phyloP scores from a whole-genome alignment of 2,113 vertebrate genomes.

The Dasypus novemcinctus region DNA sequence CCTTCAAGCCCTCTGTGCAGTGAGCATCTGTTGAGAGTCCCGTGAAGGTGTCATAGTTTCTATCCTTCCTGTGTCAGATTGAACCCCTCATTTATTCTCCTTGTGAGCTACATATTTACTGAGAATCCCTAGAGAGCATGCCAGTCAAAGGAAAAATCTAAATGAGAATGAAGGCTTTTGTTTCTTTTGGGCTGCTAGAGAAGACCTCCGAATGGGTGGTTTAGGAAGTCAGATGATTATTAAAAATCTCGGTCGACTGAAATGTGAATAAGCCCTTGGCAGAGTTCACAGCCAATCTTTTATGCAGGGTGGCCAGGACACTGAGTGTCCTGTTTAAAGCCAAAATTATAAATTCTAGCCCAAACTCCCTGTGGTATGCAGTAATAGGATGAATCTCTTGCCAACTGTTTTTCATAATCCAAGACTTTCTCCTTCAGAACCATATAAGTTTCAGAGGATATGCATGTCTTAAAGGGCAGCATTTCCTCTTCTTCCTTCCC shows the following conservation, averaged over 20 bases:
- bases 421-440: slow-evolving; percentile 54
- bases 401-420: slow-evolving; percentile 42
- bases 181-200: not conserved
- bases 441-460: slow-evolving; percentile 47
- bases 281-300: slow-evolving; percentile 60
- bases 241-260: slow-evolving; percentile 66
- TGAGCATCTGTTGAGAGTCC: slow-evolving; percentile 54
- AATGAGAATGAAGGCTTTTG: slow-evolving; percentile 5
- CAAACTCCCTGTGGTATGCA: slow-evolving; percentile 41
- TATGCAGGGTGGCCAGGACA: slow-evolving; percentile 53
- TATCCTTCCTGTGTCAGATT: slow-evolving; percentile 21
- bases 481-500: not conserved
- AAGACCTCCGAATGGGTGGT: slow-evolving; percentile 37
- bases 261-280: slow-evolving; percentile 66
- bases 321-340: slow-evolving; percentile 53
- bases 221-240: slow-evolving; percentile 57
- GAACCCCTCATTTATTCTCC: not conserved
- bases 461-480: not conserved
- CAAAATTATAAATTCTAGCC: slow-evolving; percentile 58
- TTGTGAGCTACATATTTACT: slow-evolving; percentile 44
- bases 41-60: slow-evolving; percentile 36
- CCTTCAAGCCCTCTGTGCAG: slow-evolving; percentile 57
- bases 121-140: slow-evolving; percentile 35
- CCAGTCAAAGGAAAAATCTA: slow-evolving; percentile 16
- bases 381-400: slow-evolving; percentile 43